Evolutionary conservation across 2,888 invertebrate species (phyloP), one percentile per base, ranked within the genome.

Genomic region (Protophormia terraenovae): DNA sequence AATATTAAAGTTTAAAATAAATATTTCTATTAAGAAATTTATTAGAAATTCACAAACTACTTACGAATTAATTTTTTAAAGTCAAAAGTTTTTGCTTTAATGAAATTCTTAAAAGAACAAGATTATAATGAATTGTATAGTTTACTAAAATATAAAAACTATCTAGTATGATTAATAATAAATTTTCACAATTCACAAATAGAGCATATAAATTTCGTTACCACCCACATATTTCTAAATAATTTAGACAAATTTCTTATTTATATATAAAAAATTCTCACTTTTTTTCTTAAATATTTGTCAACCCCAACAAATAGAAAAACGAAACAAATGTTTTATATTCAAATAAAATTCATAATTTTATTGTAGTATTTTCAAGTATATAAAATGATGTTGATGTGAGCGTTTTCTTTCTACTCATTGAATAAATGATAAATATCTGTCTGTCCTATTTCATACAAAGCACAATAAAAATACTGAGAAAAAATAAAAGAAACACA

Each of bases 291-390:
- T 10, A 16, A 47, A 7, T 35, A 62, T 73, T 73, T 73, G 47
- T 73, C 45, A 60, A 62, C 19, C 14, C 4, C 41, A 14, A 14
- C 24, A 29, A 58, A 58, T 16, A 50, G 35, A 35, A 38, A 29
- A 32, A 22, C 45, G 24, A 38, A 71, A 62, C 62, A 67, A 58
- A 67, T 75, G 60, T 75, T 75, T 69, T 29, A 60, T 32, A 71
- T 76, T 78, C 16, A 69, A 69, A 60, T 58, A 24, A 81, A 53
- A 55, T 76, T 50, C 35, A 76, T 35, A 50, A 69, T 55, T 67
- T 81, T 22, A 58, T 75, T 71, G 32, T 10, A 60, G n/a, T 47
- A 47, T 12, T 67, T 47, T 67, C n/a, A 58, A 29, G 29, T 47
- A 22, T 32, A 71, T 38, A 71, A 69, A 60, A 29, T n/a, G n/a